These are phyloP conservation scores for Trachemys scripta DNA, from an alignment of 2,113 vertebrate genomes.

Conservation along the genomic window DNA sequence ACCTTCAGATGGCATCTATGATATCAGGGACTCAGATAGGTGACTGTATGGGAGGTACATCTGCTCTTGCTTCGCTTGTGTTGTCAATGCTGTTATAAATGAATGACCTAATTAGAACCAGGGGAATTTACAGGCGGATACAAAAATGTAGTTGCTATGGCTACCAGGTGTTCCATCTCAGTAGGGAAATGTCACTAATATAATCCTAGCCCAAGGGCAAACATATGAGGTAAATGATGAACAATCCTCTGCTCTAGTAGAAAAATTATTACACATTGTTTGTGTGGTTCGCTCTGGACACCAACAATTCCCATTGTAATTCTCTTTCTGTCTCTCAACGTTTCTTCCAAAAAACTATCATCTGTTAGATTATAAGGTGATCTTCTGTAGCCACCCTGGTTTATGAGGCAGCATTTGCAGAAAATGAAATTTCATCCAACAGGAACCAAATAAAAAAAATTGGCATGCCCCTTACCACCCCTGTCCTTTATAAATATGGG, in stretches of 20 bases:
- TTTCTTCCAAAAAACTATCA: background rate
- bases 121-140: conserved; percentile 65
- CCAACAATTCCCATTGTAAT: background rate
- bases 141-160: conserved; percentile 73
- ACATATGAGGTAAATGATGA: conserved; percentile 54
- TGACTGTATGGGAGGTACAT: background rate
- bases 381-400: background rate
- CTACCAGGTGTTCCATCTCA: conserved; percentile 67
- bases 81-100: conserved; percentile 61
- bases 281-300: background rate
- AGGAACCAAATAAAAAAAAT: background rate
- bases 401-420: background rate
- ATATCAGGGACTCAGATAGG: background rate
- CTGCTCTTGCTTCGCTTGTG: background rate
- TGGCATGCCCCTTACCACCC: background rate
- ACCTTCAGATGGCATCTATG: background rate
- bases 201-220: conserved; percentile 68
- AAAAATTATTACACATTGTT: background rate
- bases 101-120: conserved; percentile 63
- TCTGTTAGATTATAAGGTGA: background rate
- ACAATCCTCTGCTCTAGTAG: conserved; percentile 10
- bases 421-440: background rate
- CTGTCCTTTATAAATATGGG: fast-evolving
- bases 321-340: background rate
- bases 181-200: conserved; percentile 44